Evolutionary conservation across 2,113 vertebrate species (phyloP), one percentile per base, ranked within the genome.

Genomic region (Sphaerodactylus townsendi): DNA sequence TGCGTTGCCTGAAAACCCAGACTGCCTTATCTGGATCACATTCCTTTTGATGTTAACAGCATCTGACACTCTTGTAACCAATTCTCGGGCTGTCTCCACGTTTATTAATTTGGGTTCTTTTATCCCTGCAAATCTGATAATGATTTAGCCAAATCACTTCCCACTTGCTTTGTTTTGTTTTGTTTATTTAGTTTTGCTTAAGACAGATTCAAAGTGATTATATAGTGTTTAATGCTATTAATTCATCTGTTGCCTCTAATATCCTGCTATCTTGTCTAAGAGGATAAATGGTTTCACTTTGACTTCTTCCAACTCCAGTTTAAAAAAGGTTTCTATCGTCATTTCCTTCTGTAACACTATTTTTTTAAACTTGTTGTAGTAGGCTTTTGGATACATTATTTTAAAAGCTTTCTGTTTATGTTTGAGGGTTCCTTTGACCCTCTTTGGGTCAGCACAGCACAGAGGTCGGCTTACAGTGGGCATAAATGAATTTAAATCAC

Each of bases 61-160:
- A 59, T 35, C 62, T 73, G 8, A 77, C 87, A 25, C 86, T 64
- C 37, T 53, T 89, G 39, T 81, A 88, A 91, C 19, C 23, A 82
- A 77, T 76, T 89, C 21, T 33, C 81, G 14, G 3, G 37, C 68
- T 81, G 83, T 70, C 62, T 71, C 35, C 68, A 3, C 15, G 2
- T 88, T 92, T 86, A 85, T 66, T 28, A 9, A 78, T 80, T 89
- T 78, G 33, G 39, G 73, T 2, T 66, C 37, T 86, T 10, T 71
- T 82, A 87, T 33, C 23, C 28, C 21, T 85, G 30, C n/a, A 41
- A 82, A 80, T 93, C 80, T 82, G 33, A 91, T 85, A 10, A 64
- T 65, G 23, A 62, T 92, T 93, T 89, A 88, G 89, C 46, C 35
- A 91, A 89, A 87, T 77, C 46, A 73, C 44, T 65, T 85, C n/a